These are phyloP conservation scores for Pseudococcus viburni DNA, from an alignment of 2,888 invertebrate species.

Conservation along the genomic window DNA sequence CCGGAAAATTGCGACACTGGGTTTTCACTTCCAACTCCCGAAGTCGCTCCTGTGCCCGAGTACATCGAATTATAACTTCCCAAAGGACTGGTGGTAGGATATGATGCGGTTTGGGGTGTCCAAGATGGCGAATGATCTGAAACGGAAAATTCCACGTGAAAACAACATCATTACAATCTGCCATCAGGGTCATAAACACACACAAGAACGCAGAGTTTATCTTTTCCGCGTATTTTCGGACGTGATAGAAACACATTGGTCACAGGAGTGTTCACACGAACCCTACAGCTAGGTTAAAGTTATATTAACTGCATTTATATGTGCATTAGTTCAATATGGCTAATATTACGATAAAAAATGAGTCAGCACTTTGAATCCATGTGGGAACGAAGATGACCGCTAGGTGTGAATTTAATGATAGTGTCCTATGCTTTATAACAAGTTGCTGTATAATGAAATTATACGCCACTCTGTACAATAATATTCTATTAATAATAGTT, in stretches of 20 bases:
- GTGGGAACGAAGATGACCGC: slow-evolving; percentile 62
- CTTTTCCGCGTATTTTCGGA: slow-evolving; percentile 39
- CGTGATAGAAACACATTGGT: slow-evolving; percentile 11
- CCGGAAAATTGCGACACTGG: slow-evolving; percentile 44
- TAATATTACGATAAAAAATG: slow-evolving; percentile 56
- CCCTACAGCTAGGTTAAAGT: slow-evolving; percentile 60
- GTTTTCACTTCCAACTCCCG: slow-evolving; percentile 40
- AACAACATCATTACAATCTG: neutral
- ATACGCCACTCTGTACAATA: slow-evolving; percentile 60
- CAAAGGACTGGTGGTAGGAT: slow-evolving; percentile 66
- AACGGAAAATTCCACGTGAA: neutral
- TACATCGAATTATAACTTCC: slow-evolving; percentile 64
- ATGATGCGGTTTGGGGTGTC: slow-evolving; percentile 69
- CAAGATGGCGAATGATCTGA: slow-evolving; percentile 69
- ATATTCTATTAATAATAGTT: slow-evolving; percentile 64
- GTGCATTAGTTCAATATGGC: slow-evolving; percentile 57
- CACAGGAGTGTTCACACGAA: slow-evolving; percentile 58
- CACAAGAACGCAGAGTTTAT: neutral
- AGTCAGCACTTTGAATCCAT: slow-evolving; percentile 54
- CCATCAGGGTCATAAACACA: neutral
- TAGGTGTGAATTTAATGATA: slow-evolving; percentile 65
- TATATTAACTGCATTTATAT: slow-evolving; percentile 56
- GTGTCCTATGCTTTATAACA: slow-evolving; percentile 48
- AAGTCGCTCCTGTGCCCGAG: neutral
- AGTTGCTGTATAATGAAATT: slow-evolving; percentile 64